These are phyloP conservation scores for Podiceps cristatus DNA, from an alignment of 2,113 vertebrate species.

Conservation along the genomic window DNA sequence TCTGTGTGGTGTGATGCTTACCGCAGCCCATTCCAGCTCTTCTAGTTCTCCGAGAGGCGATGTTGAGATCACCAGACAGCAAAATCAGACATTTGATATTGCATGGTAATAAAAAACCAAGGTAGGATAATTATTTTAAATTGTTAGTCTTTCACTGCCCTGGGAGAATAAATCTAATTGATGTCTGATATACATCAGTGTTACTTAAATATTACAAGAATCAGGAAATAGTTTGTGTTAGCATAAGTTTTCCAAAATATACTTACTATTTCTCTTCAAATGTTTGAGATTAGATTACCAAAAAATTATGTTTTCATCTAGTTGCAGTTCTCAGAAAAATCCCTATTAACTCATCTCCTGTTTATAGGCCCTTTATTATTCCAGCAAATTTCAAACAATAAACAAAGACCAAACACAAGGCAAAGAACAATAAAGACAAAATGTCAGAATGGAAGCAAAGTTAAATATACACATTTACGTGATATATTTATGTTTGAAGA, in stretches of 20 bases:
- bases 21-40: background rate
- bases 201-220: constrained; percentile 28
- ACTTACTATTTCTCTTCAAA: background rate
- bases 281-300: background rate
- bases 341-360: background rate
- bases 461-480: background rate
- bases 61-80: background rate
- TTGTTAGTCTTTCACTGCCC: background rate
- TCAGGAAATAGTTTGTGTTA: background rate
- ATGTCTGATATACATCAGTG: background rate
- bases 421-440: background rate
- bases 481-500: background rate
- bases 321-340: background rate
- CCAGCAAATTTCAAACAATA: background rate
- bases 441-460: background rate
- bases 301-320: background rate
- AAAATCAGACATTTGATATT: background rate
- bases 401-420: background rate
- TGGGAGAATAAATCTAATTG: background rate
- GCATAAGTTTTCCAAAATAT: constrained; percentile 2
- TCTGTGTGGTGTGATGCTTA: background rate
- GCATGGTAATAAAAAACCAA: background rate
- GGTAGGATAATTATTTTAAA: constrained; percentile 29
- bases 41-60: background rate
- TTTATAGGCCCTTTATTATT: background rate